Evolutionary conservation across 2,797 vertebrate genomes (phyloP).

Genomic region (Acrocephalus scirpaceus): DNA sequence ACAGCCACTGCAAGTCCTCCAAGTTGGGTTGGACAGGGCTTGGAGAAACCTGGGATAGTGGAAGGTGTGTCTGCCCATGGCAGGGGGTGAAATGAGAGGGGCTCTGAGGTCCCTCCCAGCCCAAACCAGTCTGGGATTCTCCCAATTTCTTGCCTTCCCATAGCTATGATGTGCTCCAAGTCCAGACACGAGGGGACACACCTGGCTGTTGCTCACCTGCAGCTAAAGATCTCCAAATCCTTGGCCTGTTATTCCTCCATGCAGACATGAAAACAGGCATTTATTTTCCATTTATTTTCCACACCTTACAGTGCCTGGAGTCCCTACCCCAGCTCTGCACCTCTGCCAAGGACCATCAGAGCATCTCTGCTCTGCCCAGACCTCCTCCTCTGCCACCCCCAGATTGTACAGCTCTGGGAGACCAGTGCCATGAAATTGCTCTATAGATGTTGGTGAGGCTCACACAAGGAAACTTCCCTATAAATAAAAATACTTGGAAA

Average conservation of each 20-base stretch:
- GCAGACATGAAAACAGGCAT: neutral
- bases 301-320: accelerated
- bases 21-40: accelerated
- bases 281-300: neutral
- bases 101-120: neutral
- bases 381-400: neutral
- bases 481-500: neutral
- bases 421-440: accelerated
- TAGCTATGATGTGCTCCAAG: accelerated
- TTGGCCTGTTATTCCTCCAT: neutral
- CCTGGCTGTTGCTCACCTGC: neutral
- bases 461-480: accelerated
- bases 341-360: accelerated
- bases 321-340: neutral
- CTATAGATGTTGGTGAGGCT: accelerated
- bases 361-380: neutral
- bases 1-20: neutral
- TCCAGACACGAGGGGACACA: accelerated
- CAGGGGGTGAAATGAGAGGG: neutral
- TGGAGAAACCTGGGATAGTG: neutral
- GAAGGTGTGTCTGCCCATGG: neutral
- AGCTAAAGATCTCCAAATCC: neutral
- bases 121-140: neutral
- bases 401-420: accelerated
- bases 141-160: neutral